These are phyloP conservation scores for Andricus curvator DNA, from an alignment of 2,888 invertebrate genomes.

Conservation along the genomic window DNA sequence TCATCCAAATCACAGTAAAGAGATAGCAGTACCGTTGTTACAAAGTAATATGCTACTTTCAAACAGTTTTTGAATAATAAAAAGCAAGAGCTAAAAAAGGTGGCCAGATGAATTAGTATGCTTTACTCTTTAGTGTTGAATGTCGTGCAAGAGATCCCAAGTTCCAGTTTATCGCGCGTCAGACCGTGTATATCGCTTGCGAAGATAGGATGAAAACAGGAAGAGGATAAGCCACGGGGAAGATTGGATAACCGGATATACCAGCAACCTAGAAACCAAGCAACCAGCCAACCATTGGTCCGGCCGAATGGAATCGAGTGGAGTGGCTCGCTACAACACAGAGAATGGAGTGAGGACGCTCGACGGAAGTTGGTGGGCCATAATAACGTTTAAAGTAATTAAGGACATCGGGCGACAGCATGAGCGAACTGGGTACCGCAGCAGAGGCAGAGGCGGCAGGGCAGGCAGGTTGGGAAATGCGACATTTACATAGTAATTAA, in stretches of 20 bases:
- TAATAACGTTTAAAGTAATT: conserved; percentile 78
- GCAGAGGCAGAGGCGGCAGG: conserved; percentile 59
- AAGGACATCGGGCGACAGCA: conserved; percentile 78
- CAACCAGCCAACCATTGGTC: neutral
- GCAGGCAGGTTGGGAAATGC: conserved; percentile 76
- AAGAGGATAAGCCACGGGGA: neutral
- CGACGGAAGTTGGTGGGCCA: conserved; percentile 73
- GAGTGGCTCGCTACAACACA: conserved; percentile 53
- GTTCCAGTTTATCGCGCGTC: neutral
- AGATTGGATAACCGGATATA: neutral
- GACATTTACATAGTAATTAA: conserved; percentile 79
- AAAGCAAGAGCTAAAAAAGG: neutral
- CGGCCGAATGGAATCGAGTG: conserved; percentile 55
- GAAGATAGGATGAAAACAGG: neutral
- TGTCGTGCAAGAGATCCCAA: neutral
- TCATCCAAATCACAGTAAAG: too few relatives aligned
- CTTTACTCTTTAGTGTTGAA: neutral
- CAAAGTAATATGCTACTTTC: too few relatives aligned
- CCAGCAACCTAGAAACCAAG: neutral
- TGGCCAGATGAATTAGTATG: neutral
- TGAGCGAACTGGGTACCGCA: conserved; percentile 42
- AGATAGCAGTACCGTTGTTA: too few relatives aligned
- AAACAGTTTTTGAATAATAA: neutral
- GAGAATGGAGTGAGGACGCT: conserved; percentile 65
- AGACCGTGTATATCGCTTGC: neutral